phyloP scores from a whole-genome alignment of 1,140 invertebrate species.

The Monomorium pharaonis region DNA sequence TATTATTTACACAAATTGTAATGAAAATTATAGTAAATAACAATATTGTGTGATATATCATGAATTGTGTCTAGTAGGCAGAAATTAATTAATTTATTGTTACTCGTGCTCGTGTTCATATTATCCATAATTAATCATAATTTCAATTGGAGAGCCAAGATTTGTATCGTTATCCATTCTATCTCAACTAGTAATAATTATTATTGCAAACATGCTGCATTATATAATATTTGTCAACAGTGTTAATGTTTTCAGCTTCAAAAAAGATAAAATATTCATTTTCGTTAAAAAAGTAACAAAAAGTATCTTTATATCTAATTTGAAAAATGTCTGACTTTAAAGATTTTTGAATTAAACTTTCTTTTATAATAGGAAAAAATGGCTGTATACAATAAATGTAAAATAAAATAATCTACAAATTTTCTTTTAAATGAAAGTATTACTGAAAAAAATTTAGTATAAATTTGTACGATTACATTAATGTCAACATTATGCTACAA shows the following conservation, averaged over 20 bases:
- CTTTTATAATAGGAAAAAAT: not conserved
- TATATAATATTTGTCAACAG: not conserved
- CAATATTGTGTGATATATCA: not conserved
- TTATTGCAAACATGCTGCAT: not conserved
- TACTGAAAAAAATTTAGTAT: too few relatives aligned
- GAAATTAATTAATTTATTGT: constrained; percentile 37
- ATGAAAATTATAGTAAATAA: not conserved
- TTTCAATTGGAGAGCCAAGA: constrained; percentile 21
- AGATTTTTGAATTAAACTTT: not conserved
- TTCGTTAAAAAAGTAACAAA: not conserved
- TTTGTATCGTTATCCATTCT: constrained; percentile 6
- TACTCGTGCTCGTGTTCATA: not conserved
- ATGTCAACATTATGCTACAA: too few relatives aligned
- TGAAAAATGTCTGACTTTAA: not conserved
- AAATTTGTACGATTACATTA: too few relatives aligned
- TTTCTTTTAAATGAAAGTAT: too few relatives aligned
- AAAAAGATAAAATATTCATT: not conserved
- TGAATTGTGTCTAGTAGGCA: not conserved
- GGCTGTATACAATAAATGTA: too few relatives aligned
- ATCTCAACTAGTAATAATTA: not conserved
- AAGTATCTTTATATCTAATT: not conserved
- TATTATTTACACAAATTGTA: not conserved
- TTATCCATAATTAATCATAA: constrained; percentile 25
- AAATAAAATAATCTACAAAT: too few relatives aligned
- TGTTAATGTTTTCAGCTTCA: not conserved